Percentiles rank a stretch among this genome's conserved stretches.
phyloP scores from a whole-genome alignment of 2,888 invertebrate genomes.

The Stenolophus ochropezus region DNA sequence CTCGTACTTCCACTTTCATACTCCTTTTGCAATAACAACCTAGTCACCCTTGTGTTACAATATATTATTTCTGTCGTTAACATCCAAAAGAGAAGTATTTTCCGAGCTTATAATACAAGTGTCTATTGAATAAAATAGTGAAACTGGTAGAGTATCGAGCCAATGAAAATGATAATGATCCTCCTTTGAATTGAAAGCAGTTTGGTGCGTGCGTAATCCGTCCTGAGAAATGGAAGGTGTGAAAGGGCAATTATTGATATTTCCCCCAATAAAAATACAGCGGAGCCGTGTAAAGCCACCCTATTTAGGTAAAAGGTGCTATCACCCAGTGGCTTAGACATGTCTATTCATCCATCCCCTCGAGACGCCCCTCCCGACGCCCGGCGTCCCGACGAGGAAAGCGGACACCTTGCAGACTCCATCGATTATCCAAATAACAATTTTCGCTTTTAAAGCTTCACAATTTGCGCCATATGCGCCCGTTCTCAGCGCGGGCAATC shows the following conservation, averaged over 20 bases:
- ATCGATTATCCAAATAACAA: conserved; percentile 61
- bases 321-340: conserved; percentile 27
- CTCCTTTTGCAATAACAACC: no score
- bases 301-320: conserved; percentile 4
- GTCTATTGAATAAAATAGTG: no score
- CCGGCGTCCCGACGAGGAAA: conserved; percentile 32
- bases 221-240: background rate
- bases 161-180: background rate
- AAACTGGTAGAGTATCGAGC: no score
- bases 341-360: conserved; percentile 30
- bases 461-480: conserved; percentile 59
- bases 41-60: no score
- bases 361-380: conserved; percentile 1
- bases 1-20: no score
- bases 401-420: conserved; percentile 57
- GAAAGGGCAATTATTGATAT: background rate
- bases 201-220: background rate
- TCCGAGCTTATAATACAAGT: no score
- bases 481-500: conserved; percentile 52
- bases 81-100: no score
- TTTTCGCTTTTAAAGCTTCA: conserved; percentile 60
- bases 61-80: no score
- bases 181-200: no score
- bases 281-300: background rate
- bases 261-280: background rate